Evolutionary conservation across 1,140 invertebrate genomes (phyloP), one percentile per base, ranked within the genome.

Genomic region (Camponotus pennsylvanicus): DNA sequence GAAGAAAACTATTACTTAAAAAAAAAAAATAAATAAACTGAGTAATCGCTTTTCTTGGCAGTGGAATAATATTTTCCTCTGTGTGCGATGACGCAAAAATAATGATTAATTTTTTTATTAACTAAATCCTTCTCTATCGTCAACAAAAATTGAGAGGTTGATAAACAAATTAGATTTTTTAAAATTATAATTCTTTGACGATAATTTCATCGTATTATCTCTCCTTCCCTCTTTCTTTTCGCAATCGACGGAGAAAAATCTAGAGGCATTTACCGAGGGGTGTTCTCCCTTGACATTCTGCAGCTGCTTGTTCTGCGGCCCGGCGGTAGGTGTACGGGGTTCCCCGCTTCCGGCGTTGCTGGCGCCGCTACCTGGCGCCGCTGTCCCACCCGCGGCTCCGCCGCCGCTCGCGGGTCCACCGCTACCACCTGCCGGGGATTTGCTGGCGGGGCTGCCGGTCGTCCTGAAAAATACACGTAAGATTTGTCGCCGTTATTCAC

Each of bases 241-340:
- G 0, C 7, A 15, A 52, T 52, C 3, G 13, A 52, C 13, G 13
- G 49, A 3, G 49, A 52, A 71, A 71, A 45, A 59, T 59, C 37
- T 61, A 2, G 18, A 49, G n/a, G 2, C 2, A 78, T 96, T 96
- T 96, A 97, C 97, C 95, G 97, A 97, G 85, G 97, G 97, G 95
- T 98, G 97, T 61, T 97, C 96, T 94, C 96, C 96, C 95, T 97
- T 97, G 93, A 97, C 97, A 96, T 97, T 97, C 92, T 97, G 97
- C 70, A 97, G 95, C 79, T 97, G 96, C 89, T 97, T 97, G 92
- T 96, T 97, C 91, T 97, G 97, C 76, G 96, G 95, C 75, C 94
- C 94, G 0, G 97, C 96, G 8, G 97, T 97, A 5, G 97, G 97
- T n/a, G 97, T 97, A 57, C 97, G 95, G 3, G 96, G 95, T 88